A percentile compares a stretch with the other conserved stretches of the same genome.
Conservation (phyloP, 1,140 invertebrate species). For the Cyrtorhinus lividipennis region DNA sequence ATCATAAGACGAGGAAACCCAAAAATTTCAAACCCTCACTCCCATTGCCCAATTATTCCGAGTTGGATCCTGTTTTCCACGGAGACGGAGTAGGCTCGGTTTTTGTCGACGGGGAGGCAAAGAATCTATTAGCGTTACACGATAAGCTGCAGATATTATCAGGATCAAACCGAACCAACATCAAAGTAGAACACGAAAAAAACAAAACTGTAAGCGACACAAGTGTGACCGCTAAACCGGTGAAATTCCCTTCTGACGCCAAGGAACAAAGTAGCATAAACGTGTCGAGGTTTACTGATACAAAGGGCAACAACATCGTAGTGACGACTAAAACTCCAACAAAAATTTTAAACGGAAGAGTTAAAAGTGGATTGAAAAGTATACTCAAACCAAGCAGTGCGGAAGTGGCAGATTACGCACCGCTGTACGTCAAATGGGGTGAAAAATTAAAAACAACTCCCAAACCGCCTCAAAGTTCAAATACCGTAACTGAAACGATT, state of each 20-base stretch:
- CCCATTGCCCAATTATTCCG: constrained; percentile 25
- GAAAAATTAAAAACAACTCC: constrained; percentile 18
- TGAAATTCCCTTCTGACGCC: not conserved
- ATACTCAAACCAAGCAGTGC: not conserved
- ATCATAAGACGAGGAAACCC: constrained; percentile 4
- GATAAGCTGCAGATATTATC: no score
- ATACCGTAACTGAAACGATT: not conserved
- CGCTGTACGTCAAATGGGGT: constrained; percentile 13
- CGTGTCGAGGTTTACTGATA: not conserved
- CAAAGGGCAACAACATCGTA: not conserved
- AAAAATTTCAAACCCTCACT: constrained; percentile 26
- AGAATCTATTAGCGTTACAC: no score
- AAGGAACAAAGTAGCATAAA: not conserved
- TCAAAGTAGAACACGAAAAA: no score
- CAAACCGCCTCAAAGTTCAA: no score
- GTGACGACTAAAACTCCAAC: not conserved
- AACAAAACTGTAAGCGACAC: no score
- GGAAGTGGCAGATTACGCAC: constrained; percentile 12
- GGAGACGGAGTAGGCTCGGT: not conserved
- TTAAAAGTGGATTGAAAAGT: not conserved
- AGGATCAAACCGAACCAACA: no score
- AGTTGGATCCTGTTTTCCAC: constrained; percentile 25
- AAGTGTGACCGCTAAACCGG: no score
- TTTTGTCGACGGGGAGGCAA: not conserved
- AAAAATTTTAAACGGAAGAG: not conserved